Conservation (phyloP, 1,140 invertebrate genomes). For the Lepidurus apus region DNA sequence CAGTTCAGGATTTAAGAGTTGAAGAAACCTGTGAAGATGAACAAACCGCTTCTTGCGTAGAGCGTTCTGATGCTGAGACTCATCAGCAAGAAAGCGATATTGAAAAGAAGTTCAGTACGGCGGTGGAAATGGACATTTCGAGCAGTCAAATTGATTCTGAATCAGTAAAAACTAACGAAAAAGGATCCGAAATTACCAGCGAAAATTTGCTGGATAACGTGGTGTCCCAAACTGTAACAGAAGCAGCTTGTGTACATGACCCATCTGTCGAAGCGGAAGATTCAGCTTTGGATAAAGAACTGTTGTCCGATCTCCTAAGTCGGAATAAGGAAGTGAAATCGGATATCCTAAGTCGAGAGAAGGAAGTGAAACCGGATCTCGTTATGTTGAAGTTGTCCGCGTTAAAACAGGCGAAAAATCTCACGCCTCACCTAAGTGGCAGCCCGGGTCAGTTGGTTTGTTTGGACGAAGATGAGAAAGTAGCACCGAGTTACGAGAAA, state of each 20-base stretch:
- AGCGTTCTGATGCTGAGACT: too few species aligned
- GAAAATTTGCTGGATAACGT: neutral
- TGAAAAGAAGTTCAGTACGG: too few species aligned
- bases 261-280: neutral
- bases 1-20: too few species aligned
- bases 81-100: too few species aligned
- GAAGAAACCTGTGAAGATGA: too few species aligned
- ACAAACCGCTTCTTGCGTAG: too few species aligned
- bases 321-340: neutral
- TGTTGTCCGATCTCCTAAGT: neutral
- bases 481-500: neutral
- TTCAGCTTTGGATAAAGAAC: neutral
- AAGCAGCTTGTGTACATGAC: neutral
- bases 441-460: neutral
- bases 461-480: neutral
- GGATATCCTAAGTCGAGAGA: neutral
- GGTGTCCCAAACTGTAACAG: neutral
- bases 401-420: neutral
- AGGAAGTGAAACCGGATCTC: neutral
- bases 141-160: too few species aligned
- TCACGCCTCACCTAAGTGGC: neutral
- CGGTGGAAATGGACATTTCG: too few species aligned
- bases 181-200: too few species aligned
- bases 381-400: neutral
- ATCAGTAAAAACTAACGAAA: too few species aligned